Conservation (phyloP, 2,113 vertebrate genomes). For the Lanius collurio region DNA sequence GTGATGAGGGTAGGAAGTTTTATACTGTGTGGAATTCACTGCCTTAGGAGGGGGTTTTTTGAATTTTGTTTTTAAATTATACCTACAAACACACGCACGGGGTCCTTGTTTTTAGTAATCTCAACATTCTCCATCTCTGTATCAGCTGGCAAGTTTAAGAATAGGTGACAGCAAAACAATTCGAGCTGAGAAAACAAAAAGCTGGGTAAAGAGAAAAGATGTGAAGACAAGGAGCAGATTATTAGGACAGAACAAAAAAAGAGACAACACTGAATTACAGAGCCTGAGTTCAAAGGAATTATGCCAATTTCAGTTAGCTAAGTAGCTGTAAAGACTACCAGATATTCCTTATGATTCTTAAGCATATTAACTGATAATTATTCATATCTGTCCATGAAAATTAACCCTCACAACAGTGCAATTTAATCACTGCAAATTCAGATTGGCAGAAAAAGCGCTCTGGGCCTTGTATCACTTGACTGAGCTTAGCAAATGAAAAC, state of each 20-base stretch:
- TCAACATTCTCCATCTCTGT: background rate
- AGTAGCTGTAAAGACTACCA: background rate
- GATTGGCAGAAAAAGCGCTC: background rate
- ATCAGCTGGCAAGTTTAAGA: background rate
- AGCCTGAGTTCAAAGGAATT: background rate
- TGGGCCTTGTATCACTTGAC: background rate
- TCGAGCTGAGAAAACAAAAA: background rate
- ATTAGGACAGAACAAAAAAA: background rate
- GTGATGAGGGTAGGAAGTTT: background rate
- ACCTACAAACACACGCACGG: background rate
- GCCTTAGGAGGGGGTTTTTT: background rate
- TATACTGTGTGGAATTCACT: background rate
- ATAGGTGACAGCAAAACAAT: background rate
- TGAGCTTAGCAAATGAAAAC: conserved; percentile 31
- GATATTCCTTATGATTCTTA: background rate
- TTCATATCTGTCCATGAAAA: background rate
- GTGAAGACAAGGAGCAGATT: background rate
- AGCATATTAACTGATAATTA: conserved; percentile 14
- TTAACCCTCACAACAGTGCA: background rate
- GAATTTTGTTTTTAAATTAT: background rate
- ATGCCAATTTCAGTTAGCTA: background rate
- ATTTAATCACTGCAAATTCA: background rate
- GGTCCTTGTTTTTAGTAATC: background rate
- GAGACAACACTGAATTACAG: background rate
- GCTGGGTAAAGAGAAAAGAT: background rate